Base-by-base conservation (phyloP, 2,888 invertebrate species). In the Heliconius aoede region DNA sequence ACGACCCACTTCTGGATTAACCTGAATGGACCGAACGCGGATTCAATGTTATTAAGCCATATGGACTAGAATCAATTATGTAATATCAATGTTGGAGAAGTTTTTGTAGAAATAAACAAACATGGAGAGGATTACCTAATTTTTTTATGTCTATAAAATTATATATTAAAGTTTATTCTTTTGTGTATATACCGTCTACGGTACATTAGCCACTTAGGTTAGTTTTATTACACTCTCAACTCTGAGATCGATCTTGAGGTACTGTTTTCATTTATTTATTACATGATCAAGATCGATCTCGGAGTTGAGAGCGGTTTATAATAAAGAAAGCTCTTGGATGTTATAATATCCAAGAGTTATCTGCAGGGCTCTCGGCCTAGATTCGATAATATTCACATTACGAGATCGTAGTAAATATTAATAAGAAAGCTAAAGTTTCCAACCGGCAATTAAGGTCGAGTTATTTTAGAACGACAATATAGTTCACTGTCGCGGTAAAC, bases 391-490 rank as follows among this genome's bases (percentile, higher is more conserved):
- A 72, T 72, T 58, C 32, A 40, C 72, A 18, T 65, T 65, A 65
- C 65, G 30, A 69, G 55, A 51, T 55, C 32, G 60, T 61, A 40
- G 36, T 60, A 58, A 51, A 26, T 72, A 40, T 76, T 72, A 67
- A 36, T 65, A 32, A 71, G 36, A 61, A 76, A 71, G 26, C 32
- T 26, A 36, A 60, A 26, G 75, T 58, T 24, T 65, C 64, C 64
- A 65, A n/a, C 51, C 67, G 62, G 73, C 73, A 71, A 78, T 73
- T 74, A 68, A 73, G 76, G 71, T 73, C 73, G 64, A 74, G 72
- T 40, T 78, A 68, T 78, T 74, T 74, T 62, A 62, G 72, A 72
- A 28, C 46, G 11, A 46, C 51, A 64, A 40, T 58, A 71, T 30
- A 65, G 65, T 65, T 74, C 73, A 72, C 58, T 77, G 74, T 74